These are phyloP conservation scores for Nesidiocoris tenuis DNA, from an alignment of 2,888 invertebrate species.

Conservation along the genomic window DNA sequence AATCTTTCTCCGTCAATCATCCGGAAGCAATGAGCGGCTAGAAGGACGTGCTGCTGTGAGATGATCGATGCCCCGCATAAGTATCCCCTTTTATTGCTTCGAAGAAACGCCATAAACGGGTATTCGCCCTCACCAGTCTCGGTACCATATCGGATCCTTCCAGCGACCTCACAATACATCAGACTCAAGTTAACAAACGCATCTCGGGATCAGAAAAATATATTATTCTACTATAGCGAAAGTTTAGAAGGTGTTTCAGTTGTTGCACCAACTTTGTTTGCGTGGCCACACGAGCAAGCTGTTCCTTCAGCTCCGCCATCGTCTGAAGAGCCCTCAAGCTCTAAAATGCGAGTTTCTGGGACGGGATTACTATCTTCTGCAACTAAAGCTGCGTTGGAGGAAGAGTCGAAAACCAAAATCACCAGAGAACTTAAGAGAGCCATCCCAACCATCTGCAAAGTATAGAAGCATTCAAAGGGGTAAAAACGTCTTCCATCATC, in stretches of 20 bases:
- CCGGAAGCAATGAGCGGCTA: constrained; percentile 32
- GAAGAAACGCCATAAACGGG: constrained; percentile 27
- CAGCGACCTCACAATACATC: neutral
- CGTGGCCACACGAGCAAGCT: constrained; percentile 8
- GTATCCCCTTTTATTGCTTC: neutral
- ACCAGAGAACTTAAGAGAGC: no score
- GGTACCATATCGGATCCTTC: constrained; percentile 12
- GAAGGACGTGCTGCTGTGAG: constrained; percentile 10
- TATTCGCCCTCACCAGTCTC: constrained; percentile 8
- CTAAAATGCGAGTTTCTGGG: neutral
- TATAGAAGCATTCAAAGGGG: no score
- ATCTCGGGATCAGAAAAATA: neutral
- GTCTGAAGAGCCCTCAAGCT: constrained; percentile 8
- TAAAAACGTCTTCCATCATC: no score
- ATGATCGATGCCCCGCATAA: constrained; percentile 35
- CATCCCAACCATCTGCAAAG: no score
- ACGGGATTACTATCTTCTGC: constrained; percentile 8
- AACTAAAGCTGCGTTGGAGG: constrained; percentile 2
- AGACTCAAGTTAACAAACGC: neutral
- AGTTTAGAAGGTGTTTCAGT: no score
- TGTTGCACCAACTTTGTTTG: constrained; percentile 27
- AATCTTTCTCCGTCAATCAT: no score
- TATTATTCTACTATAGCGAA: neutral
- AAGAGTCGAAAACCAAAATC: no score
- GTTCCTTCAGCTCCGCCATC: constrained; percentile 13